phyloP scores from a whole-genome alignment of 30 jellyfish, hydroid and myxozoan species.

The Cassiopea andromeda region DNA sequence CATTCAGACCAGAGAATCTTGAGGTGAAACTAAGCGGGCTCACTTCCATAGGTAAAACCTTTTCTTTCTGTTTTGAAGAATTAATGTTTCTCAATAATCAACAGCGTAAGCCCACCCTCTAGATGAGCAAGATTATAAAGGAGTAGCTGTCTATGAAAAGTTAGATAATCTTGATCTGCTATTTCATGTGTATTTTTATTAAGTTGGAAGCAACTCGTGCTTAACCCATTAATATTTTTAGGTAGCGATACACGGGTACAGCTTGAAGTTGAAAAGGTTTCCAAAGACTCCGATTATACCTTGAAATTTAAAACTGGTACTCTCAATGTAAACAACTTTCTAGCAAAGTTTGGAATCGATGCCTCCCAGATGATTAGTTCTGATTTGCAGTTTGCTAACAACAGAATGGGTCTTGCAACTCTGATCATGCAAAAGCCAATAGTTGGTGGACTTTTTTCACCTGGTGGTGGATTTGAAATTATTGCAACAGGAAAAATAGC shows the following conservation, averaged over 20 bases:
- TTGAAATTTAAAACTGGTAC: background rate
- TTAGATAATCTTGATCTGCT: too few species aligned
- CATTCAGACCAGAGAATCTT: background rate
- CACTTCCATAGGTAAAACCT: slow-evolving; percentile 41
- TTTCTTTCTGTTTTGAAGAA: too few species aligned
- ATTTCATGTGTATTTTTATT: too few species aligned
- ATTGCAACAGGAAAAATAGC: slow-evolving; percentile 46
- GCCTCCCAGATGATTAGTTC: slow-evolving; percentile 5
- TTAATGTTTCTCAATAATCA: too few species aligned
- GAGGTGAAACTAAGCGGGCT: slow-evolving; percentile 32
- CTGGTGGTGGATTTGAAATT: too few species aligned
- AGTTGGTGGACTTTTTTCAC: slow-evolving; percentile 47
- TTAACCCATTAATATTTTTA: too few species aligned
- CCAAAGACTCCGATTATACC: slow-evolving; percentile 21
- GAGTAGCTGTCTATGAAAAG: too few species aligned
- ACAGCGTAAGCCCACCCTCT: too few species aligned
- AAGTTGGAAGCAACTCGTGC: too few species aligned
- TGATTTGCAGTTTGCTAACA: slow-evolving; percentile 5
- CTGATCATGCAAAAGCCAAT: slow-evolving; percentile 26
- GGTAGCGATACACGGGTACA: slow-evolving; percentile 16
- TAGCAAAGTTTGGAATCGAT: slow-evolving; percentile 28
- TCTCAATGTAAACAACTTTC: slow-evolving; percentile 12
- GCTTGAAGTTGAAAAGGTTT: slow-evolving; percentile 23
- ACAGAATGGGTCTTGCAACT: slow-evolving; percentile 18
- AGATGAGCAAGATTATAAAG: too few species aligned